Evolutionary conservation across 1,140 invertebrate genomes (phyloP).

Genomic region (Cyclargus thomasi): DNA sequence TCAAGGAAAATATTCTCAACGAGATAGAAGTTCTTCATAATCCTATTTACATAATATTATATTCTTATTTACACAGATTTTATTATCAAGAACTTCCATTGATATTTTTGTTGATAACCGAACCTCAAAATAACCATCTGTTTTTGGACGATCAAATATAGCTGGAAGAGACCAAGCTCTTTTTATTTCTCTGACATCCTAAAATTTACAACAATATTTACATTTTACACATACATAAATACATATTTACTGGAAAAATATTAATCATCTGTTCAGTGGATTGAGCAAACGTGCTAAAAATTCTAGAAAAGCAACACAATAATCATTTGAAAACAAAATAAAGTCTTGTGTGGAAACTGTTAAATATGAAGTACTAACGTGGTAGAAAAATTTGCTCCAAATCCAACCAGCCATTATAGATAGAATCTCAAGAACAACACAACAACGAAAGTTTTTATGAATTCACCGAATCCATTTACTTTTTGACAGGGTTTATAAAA

Average conservation of each 20-base stretch:
- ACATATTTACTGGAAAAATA: slow-evolving; percentile 17
- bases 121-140: slow-evolving; percentile 53
- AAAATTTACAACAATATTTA: slow-evolving; percentile 54
- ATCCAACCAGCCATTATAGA: slow-evolving; percentile 46
- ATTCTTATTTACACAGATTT: no score
- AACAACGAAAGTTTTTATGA: neutral
- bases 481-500: neutral
- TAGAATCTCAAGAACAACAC: neutral
- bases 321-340: neutral
- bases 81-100: neutral
- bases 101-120: slow-evolving; percentile 67
- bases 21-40: slow-evolving; percentile 5
- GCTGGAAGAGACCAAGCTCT: slow-evolving; percentile 78
- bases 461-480: neutral
- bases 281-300: neutral
- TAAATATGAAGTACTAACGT: slow-evolving; percentile 34
- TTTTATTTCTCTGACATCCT: slow-evolving; percentile 80
- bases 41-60: neutral
- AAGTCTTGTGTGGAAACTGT: no score
- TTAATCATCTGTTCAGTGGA: neutral
- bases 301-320: neutral
- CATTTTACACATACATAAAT: slow-evolving; percentile 33
- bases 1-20: neutral
- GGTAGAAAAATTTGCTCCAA: slow-evolving; percentile 37
- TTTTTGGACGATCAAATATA: slow-evolving; percentile 9